Conservation (phyloP, 1,140 invertebrate genomes). For the Drosophila micromelanica region DNA sequence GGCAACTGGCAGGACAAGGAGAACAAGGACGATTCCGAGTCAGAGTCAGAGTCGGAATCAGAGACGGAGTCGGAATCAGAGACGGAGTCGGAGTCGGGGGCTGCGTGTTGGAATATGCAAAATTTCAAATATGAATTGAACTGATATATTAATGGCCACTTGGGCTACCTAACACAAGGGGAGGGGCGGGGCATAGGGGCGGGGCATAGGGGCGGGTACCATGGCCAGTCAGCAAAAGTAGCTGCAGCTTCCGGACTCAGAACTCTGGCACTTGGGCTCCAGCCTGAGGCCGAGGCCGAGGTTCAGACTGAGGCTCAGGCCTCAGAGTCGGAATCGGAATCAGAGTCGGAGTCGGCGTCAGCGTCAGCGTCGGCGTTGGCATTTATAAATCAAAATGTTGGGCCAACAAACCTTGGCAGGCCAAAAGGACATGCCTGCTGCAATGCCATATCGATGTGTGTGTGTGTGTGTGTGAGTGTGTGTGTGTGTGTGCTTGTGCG, state of each 20-base stretch:
- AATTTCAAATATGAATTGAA: constrained; percentile 84
- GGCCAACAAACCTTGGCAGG: constrained; percentile 76
- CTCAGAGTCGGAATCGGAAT: constrained; percentile 12
- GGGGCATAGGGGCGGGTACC: constrained; percentile 36
- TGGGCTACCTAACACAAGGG: constrained; percentile 59
- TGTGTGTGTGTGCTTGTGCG: constrained; percentile 59
- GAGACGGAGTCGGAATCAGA: not conserved
- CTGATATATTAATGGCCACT: constrained; percentile 83
- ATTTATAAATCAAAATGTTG: constrained; percentile 83
- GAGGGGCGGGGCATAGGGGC: too few species aligned
- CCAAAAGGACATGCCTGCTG: constrained; percentile 55
- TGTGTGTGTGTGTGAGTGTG: constrained; percentile 30
- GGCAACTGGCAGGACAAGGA: constrained; percentile 19
- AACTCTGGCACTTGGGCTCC: too few species aligned
- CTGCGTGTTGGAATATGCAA: constrained; percentile 75
- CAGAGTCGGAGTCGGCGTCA: not conserved
- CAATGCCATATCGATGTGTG: constrained; percentile 31
- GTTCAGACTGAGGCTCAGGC: not conserved
- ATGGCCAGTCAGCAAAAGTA: constrained; percentile 73
- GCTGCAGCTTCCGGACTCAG: constrained; percentile 76
- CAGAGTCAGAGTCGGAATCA: constrained; percentile 11
- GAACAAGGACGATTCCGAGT: not conserved
- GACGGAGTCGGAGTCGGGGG: too few species aligned
- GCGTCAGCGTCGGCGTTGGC: constrained; percentile 65
- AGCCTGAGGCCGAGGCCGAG: not conserved